These are phyloP conservation scores for Echinometra lucunter DNA, from an alignment of 53 echinoderm and acorn worm species.

Conservation along the genomic window DNA sequence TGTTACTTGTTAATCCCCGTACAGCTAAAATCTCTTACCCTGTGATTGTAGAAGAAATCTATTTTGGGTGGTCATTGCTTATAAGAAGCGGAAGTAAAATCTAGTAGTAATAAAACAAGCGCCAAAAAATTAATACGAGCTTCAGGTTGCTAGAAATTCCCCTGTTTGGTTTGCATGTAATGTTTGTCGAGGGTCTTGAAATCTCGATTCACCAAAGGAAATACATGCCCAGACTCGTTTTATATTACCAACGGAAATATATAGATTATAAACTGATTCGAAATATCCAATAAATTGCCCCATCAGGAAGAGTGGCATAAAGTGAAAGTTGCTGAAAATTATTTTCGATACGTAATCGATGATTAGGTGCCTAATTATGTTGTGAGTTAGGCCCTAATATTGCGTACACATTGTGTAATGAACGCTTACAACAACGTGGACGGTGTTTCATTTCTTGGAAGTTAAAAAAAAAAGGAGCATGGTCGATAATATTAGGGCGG, in stretches of 20 bases:
- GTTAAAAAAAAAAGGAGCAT: neutral
- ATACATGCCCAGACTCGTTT: neutral
- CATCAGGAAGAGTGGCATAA: too few relatives aligned
- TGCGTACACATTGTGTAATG: neutral
- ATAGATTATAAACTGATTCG: neutral
- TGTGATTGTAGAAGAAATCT: too few relatives aligned
- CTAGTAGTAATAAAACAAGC: too few relatives aligned
- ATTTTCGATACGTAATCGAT: neutral
- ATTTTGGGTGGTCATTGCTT: too few relatives aligned
- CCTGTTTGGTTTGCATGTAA: neutral
- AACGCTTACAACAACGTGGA: neutral
- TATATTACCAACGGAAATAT: neutral
- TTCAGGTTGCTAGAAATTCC: neutral
- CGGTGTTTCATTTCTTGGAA: neutral
- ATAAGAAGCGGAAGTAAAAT: too few relatives aligned
- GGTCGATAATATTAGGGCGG: neutral
- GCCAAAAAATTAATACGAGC: neutral
- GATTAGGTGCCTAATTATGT: neutral
- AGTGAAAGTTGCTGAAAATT: too few relatives aligned
- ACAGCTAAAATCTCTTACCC: too few relatives aligned
- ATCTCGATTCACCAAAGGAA: neutral
- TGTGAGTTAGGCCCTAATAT: neutral
- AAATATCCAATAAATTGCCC: neutral
- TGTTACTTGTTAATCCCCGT: neutral
- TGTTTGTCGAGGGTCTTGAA: neutral